Conservation (phyloP, 1,140 invertebrate species). For the Bombus haemorrhoidalis region DNA sequence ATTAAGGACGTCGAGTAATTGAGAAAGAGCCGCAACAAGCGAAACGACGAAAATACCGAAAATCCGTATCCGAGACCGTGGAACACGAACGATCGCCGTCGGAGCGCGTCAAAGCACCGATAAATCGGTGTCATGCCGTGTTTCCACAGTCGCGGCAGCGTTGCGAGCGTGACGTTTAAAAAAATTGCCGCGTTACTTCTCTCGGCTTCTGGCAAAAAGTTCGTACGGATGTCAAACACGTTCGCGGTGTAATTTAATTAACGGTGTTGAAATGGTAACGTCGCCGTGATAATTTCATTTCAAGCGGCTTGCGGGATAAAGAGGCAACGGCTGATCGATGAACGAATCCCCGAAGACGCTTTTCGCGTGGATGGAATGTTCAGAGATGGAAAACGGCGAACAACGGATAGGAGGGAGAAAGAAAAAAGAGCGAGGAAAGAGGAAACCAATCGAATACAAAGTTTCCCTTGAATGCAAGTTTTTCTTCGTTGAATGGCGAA, state of each 20-base stretch:
- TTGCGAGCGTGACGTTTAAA: background rate
- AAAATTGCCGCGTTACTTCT: background rate
- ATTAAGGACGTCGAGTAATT: background rate
- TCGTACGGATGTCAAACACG: slow-evolving; percentile 36
- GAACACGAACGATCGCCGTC: background rate
- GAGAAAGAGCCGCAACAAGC: no score
- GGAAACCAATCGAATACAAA: background rate
- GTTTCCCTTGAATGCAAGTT: background rate
- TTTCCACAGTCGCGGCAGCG: background rate
- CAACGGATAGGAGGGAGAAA: background rate
- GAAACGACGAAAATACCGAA: background rate
- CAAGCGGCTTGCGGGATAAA: background rate
- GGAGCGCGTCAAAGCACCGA: background rate
- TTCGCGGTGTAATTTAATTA: slow-evolving; percentile 31
- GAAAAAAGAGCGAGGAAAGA: no score
- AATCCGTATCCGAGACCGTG: no score
- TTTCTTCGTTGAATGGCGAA: background rate
- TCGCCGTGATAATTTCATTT: slow-evolving; percentile 24
- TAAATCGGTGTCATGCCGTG: background rate
- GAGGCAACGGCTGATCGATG: slow-evolving; percentile 15
- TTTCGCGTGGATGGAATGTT: background rate
- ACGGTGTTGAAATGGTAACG: slow-evolving; percentile 17
- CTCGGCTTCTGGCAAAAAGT: background rate
- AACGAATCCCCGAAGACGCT: slow-evolving; percentile 32
- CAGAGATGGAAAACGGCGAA: background rate